Evolutionary conservation across 2,888 invertebrate genomes (phyloP).

Genomic region (Lysandra coridon): DNA sequence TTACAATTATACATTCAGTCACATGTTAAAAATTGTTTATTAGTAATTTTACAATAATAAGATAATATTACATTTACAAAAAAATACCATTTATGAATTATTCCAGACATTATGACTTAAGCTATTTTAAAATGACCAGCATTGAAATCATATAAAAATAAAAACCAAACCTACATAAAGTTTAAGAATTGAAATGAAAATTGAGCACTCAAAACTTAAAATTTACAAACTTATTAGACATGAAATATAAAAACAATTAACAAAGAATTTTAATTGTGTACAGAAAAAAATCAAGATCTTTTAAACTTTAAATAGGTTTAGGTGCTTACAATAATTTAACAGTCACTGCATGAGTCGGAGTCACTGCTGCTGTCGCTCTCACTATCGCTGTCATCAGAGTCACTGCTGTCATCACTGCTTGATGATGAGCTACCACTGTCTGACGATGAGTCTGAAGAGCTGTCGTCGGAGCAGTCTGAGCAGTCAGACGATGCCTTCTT

Average conservation of each 20-base stretch:
- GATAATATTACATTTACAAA: conserved; percentile 24
- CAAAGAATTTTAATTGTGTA: not conserved
- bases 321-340: conserved; percentile 39
- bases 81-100: conserved; percentile 13
- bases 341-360: conserved; percentile 57
- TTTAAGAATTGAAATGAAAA: conserved; percentile 28
- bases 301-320: conserved; percentile 25
- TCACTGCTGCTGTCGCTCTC: conserved; percentile 51
- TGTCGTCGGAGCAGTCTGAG: conserved; percentile 51
- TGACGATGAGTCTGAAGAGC: conserved; percentile 49
- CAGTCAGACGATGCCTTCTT: conserved; percentile 57
- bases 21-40: conserved; percentile 49
- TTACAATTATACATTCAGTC: conserved; percentile 45
- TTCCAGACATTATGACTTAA: conserved; percentile 29
- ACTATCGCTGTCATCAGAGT: conserved; percentile 49
- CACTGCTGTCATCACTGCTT: conserved; percentile 57
- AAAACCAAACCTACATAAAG: conserved; percentile 24
- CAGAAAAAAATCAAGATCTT: not conserved
- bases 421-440: conserved; percentile 41
- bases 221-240: not conserved
- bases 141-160: conserved; percentile 43
- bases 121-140: conserved; percentile 51
- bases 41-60: conserved; percentile 44
- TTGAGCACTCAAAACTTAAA: conserved; percentile 4
- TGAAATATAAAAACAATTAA: not conserved